Evolutionary conservation across 2,888 invertebrate species (phyloP).

Genomic region (Cephus pygmeus): DNA sequence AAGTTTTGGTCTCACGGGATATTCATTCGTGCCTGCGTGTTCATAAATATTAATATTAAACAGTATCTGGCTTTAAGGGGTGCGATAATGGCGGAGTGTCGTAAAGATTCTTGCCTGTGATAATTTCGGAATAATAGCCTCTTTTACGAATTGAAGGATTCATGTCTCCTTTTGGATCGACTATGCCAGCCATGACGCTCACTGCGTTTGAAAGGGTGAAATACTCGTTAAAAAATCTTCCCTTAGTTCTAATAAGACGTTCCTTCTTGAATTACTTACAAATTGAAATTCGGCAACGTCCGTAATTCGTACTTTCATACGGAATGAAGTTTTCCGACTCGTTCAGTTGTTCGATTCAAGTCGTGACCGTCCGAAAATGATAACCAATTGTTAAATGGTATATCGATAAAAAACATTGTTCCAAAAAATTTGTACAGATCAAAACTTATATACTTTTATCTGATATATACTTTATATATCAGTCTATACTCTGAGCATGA

Average conservation of each 20-base stretch:
- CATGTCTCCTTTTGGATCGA: neutral
- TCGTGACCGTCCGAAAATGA: too few relatives aligned
- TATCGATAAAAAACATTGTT: too few relatives aligned
- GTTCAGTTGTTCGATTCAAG: neutral
- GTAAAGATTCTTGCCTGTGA: slow-evolving; percentile 68
- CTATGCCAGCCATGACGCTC: neutral
- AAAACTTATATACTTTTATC: too few relatives aligned
- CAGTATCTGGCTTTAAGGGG: slow-evolving; percentile 64
- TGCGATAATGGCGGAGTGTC: slow-evolving; percentile 54
- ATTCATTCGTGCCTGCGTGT: slow-evolving; percentile 31
- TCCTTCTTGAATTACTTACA: neutral
- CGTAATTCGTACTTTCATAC: neutral
- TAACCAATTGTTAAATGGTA: too few relatives aligned
- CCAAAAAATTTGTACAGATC: too few relatives aligned
- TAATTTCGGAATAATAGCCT: slow-evolving; percentile 74
- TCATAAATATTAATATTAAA: slow-evolving; percentile 65
- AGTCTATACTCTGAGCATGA: too few relatives aligned
- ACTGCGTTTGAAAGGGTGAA: neutral
- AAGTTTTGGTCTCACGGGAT: slow-evolving; percentile 26
- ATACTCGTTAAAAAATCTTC: neutral
- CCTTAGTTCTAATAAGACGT: neutral
- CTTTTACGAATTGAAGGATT: slow-evolving; percentile 52
- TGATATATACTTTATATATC: too few relatives aligned
- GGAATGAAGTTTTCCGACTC: neutral
- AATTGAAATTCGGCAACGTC: neutral